Evolutionary conservation across 2,888 invertebrate genomes (phyloP).

Genomic region (Aspidapion aeneum): DNA sequence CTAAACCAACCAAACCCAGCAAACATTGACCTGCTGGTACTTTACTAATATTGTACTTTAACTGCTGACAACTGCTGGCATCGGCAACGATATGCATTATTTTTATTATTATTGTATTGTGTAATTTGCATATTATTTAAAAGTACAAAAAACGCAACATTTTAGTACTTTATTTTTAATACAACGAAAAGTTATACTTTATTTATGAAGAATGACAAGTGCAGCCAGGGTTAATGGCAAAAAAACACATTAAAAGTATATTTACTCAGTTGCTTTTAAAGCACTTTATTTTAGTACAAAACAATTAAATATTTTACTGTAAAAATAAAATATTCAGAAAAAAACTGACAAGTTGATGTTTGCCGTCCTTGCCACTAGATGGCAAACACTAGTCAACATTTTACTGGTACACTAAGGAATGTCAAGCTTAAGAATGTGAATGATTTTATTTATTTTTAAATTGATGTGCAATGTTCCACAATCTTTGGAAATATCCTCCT

Average conservation of each 20-base stretch:
- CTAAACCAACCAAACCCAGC: no score
- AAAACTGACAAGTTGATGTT: no score
- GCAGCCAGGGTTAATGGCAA: neutral
- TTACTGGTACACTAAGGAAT: no score
- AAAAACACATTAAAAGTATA: neutral
- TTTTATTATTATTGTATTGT: no score
- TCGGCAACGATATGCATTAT: neutral
- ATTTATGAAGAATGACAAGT: no score
- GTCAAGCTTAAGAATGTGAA: no score
- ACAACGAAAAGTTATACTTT: no score
- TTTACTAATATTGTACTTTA: neutral
- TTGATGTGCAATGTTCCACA: no score
- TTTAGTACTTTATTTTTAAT: neutral
- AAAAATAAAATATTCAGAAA: neutral
- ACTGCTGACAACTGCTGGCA: neutral
- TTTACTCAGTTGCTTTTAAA: neutral
- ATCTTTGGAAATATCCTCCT: no score
- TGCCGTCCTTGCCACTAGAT: no score
- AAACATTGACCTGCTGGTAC: neutral
- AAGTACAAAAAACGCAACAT: neutral
- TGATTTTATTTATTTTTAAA: no score
- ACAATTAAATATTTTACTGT: neutral
- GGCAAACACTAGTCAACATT: no score
- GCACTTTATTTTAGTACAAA: neutral
- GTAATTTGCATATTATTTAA: neutral